phyloP scores from a whole-genome alignment of 2,888 invertebrate genomes.

The Tinea semifulvella region DNA sequence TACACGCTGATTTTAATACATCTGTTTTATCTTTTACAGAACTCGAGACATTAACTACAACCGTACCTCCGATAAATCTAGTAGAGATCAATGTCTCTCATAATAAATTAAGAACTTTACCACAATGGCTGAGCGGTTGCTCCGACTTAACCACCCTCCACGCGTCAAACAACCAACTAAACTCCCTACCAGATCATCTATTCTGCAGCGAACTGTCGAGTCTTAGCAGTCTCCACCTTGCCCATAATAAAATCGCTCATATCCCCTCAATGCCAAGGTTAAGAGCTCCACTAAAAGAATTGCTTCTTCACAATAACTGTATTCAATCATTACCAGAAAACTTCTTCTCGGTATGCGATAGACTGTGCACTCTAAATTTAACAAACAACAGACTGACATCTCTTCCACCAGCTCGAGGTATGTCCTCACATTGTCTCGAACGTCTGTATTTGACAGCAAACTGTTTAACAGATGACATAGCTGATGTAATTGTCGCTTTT shows the following conservation, averaged over 20 bases:
- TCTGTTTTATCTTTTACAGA: conserved; percentile 67
- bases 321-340: conserved; percentile 78
- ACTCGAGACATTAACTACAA: conserved; percentile 74
- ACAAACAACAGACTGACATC: conserved; percentile 81
- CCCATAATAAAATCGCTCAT: conserved; percentile 78
- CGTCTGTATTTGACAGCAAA: conserved; percentile 80
- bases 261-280: conserved; percentile 76
- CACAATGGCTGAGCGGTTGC: conserved; percentile 81
- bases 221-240: conserved; percentile 76
- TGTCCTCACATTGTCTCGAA: conserved; percentile 70
- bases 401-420: conserved; percentile 70
- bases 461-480: conserved; percentile 74
- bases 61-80: conserved; percentile 75
- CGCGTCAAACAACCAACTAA: conserved; percentile 78
- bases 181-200: conserved; percentile 75
- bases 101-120: conserved; percentile 76
- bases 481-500: conserved; percentile 73
- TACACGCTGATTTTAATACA: too few relatives aligned
- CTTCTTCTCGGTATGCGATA: conserved; percentile 74
- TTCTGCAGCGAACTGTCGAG: conserved; percentile 78
- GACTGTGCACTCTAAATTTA: conserved; percentile 75
- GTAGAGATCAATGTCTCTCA: conserved; percentile 82
- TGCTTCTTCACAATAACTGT: conserved; percentile 82
- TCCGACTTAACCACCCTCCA: conserved; percentile 75
- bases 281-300: conserved; percentile 71